These are phyloP conservation scores for Napeogenes inachia DNA, from an alignment of 2,888 invertebrate genomes.

Conservation along the genomic window DNA sequence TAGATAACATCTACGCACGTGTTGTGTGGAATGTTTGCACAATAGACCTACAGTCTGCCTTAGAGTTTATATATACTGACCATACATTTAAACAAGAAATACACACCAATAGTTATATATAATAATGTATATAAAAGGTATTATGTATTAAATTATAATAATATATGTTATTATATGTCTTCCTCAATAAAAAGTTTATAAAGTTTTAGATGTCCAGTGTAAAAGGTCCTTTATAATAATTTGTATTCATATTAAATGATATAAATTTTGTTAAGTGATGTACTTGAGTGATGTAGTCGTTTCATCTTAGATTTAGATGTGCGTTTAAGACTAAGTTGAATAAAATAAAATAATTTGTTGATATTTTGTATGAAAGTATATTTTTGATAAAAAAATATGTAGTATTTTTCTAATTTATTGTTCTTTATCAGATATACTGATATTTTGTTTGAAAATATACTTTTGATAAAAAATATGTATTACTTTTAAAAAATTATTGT, in stretches of 20 bases:
- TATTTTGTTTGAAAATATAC: no score
- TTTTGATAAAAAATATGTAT: no score
- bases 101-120: neutral
- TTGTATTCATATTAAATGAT: slow-evolving; percentile 39
- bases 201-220: neutral
- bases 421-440: no score
- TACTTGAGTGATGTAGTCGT: slow-evolving; percentile 17
- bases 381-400: no score
- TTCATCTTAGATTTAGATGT: slow-evolving; percentile 12
- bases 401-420: no score
- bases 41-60: slow-evolving; percentile 29
- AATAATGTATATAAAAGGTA: neutral
- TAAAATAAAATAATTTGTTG: no score
- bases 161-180: neutral
- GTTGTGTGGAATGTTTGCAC: slow-evolving; percentile 41
- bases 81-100: neutral
- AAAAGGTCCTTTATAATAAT: slow-evolving; percentile 33
- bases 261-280: slow-evolving; percentile 26
- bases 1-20: slow-evolving; percentile 45
- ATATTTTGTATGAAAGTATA: no score
- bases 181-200: neutral
- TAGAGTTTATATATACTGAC: neutral
- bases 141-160: neutral
- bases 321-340: slow-evolving; percentile 9
- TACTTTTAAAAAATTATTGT: no score